Evolutionary conservation across 2,888 invertebrate genomes (phyloP), one percentile per base, ranked within the genome.

Genomic region (Thyatira batis): DNA sequence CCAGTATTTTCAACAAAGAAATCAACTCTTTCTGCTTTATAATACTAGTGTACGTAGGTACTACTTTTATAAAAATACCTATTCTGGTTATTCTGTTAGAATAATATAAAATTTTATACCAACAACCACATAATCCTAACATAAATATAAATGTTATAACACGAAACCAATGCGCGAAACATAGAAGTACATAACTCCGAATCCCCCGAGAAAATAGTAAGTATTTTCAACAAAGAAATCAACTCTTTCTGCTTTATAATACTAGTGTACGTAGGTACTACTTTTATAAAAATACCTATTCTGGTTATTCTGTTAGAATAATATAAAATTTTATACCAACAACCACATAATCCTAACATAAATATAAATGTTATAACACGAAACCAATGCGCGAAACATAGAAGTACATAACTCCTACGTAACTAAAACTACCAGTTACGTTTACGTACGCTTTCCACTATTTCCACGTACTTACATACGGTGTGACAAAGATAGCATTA

Each of bases 361-460:
- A 2, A 1, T n/a, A 30, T 33, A 39, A 39, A 39, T 39, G 8
- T 17, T 0, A 17, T 13, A 5, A 17, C 8, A 8, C 17, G 17
- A 17, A 39, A 39, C 8, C 28, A 10, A 27, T 9, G 4, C 13
- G 4, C 9, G 8, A 23, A 23, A 2, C 27, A 27, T 3, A 5
- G 4, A 20, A 28, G 27, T 39, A 39, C 3, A 39, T 39, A 39
- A 17, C 17, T 17, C 3, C 88, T 89, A 84, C 84, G 85, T 81
- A 89, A 89, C 69, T 57, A 58, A 65, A 59, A 48, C 27, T 28
- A 27, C 20, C 27, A 60, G 67, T 60, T 45, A 46, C 73, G 69
- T 71, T 71, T 74, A 73, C 76, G 71, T 64, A 76, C 70, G 73
- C 84, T 92, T 90, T 86, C 85, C 75, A 71, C 71, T 69, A 84